Evolutionary conservation across 2,113 vertebrate species (phyloP).

Genomic region (Seriola quinqueradiata): DNA sequence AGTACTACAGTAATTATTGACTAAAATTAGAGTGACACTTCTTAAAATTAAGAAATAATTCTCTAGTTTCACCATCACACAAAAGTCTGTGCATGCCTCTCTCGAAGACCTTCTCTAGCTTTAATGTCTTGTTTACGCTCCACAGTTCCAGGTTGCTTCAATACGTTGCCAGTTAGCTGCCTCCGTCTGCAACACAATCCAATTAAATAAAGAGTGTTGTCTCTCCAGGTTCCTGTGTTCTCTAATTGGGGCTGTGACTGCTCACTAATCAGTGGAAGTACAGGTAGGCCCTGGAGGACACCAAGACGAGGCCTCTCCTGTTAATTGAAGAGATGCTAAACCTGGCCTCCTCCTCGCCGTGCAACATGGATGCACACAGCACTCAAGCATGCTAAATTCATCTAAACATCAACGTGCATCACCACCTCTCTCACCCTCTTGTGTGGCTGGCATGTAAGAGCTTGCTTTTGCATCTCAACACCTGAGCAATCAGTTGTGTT

Average conservation of each 20-base stretch:
- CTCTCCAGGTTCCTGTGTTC: slow-evolving; percentile 81
- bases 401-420: slow-evolving; percentile 46
- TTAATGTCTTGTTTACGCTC: slow-evolving; percentile 75
- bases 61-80: slow-evolving; percentile 28
- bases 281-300: slow-evolving; percentile 81
- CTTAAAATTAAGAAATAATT: slow-evolving; percentile 15
- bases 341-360: slow-evolving; percentile 45
- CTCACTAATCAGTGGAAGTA: slow-evolving; percentile 81
- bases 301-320: slow-evolving; percentile 74
- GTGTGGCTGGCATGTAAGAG: slow-evolving; percentile 53
- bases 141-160: slow-evolving; percentile 63
- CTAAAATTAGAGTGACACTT: slow-evolving; percentile 41
- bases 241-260: slow-evolving; percentile 87
- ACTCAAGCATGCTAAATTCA: slow-evolving; percentile 54
- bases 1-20: not conserved
- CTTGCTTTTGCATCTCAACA: slow-evolving; percentile 56
- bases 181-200: slow-evolving; percentile 80
- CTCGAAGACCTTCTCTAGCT: slow-evolving; percentile 58
- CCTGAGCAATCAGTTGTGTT: slow-evolving; percentile 42
- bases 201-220: slow-evolving; percentile 85
- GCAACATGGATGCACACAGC: slow-evolving; percentile 45
- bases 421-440: slow-evolving; percentile 52
- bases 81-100: slow-evolving; percentile 24
- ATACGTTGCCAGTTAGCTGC: slow-evolving; percentile 74
- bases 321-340: slow-evolving; percentile 82